phyloP scores from a whole-genome alignment of 1,140 invertebrate genomes.

The Thaumetopoea pityocampa region DNA sequence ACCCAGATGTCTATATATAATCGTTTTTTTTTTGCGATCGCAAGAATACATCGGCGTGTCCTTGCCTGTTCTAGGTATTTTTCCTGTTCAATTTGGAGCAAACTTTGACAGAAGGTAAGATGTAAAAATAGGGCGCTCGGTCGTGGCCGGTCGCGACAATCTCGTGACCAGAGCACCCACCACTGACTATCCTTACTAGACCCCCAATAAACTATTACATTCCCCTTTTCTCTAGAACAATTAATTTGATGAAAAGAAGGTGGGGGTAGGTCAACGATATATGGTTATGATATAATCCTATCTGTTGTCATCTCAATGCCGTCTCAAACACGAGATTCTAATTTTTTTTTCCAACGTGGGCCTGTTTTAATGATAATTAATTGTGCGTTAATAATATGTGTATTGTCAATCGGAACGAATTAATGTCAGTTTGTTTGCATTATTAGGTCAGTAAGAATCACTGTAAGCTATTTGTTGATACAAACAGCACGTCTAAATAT shows the following conservation, averaged over 20 bases:
- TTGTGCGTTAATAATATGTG: slow-evolving; percentile 53
- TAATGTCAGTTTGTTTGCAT: slow-evolving; percentile 49
- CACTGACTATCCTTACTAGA: slow-evolving; percentile 31
- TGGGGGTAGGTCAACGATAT: slow-evolving; percentile 15
- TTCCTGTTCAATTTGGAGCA: slow-evolving; percentile 49
- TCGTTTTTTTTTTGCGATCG: slow-evolving; percentile 25
- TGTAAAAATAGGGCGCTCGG: slow-evolving; percentile 40
- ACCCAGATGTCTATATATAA: slow-evolving; percentile 1
- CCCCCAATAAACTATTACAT: slow-evolving; percentile 25
- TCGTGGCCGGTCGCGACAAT: slow-evolving; percentile 50
- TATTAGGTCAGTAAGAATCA: slow-evolving; percentile 18
- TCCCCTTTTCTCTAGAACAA: slow-evolving; percentile 1
- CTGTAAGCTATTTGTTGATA: not conserved
- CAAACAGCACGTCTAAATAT: too few species aligned
- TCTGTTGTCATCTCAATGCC: slow-evolving; percentile 67
- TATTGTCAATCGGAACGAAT: slow-evolving; percentile 58
- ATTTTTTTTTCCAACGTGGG: slow-evolving; percentile 45
- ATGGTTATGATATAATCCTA: slow-evolving; percentile 46
- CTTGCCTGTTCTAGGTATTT: slow-evolving; percentile 52
- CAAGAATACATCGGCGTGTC: slow-evolving; percentile 39
- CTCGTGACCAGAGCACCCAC: slow-evolving; percentile 47
- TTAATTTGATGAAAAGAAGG: slow-evolving; percentile 4
- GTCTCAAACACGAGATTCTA: slow-evolving; percentile 59
- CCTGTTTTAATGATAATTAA: slow-evolving; percentile 66
- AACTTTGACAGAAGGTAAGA: slow-evolving; percentile 68